A percentile compares a stretch with the other conserved stretches of the same genome.
Evolutionary conservation across 2,797 vertebrate genomes (phyloP).

Genomic region (Melopsittacus undulatus): DNA sequence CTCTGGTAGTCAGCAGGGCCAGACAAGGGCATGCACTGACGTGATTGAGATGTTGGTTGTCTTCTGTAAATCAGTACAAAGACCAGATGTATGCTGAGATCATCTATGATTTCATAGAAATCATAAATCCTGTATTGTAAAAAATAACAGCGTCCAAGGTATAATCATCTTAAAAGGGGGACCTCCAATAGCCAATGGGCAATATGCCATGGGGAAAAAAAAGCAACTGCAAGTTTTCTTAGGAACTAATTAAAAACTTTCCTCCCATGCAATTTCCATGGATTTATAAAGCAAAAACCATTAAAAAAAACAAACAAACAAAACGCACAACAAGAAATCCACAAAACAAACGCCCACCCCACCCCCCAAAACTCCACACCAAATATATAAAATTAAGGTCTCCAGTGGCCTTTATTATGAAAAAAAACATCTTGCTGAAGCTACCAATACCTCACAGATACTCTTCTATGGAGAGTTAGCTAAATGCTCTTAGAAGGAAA

Average conservation of each 20-base stretch:
- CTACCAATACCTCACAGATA: background rate
- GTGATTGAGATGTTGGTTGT: background rate
- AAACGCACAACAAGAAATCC: too few species aligned
- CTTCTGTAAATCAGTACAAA: background rate
- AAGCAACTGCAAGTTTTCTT: background rate
- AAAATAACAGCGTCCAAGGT: background rate
- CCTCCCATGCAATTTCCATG: background rate
- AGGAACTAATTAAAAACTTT: background rate
- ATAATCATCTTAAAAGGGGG: background rate
- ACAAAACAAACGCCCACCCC: background rate
- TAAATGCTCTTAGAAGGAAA: background rate
- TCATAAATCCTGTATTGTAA: background rate
- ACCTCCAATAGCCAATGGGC: background rate
- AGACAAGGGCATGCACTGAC: background rate
- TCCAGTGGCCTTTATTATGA: background rate
- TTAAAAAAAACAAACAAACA: background rate
- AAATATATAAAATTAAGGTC: background rate
- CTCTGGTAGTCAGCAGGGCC: background rate
- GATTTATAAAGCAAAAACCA: background rate
- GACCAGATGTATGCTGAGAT: background rate
- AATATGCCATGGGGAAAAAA: background rate
- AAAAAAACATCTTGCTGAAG: background rate
- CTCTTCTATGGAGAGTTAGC: background rate
- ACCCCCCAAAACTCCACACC: background rate
- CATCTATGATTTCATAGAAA: background rate